phyloP scores from a whole-genome alignment of 2,888 invertebrate species.

The Drosophila niveifrons region DNA sequence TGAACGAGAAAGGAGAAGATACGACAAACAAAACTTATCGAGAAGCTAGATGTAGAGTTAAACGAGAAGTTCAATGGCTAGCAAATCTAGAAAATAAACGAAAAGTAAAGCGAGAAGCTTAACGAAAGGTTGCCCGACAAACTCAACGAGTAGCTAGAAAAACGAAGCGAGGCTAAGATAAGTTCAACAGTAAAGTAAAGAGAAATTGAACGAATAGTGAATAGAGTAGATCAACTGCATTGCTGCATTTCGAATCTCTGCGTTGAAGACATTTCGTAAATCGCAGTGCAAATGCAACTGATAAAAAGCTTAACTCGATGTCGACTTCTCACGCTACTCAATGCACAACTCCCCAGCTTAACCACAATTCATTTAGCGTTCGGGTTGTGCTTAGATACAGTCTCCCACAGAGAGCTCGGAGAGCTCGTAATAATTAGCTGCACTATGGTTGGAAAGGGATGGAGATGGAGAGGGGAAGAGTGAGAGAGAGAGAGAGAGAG shows the following conservation, averaged over 20 bases:
- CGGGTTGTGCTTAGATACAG: not conserved
- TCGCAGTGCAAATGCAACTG: not conserved
- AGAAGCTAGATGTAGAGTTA: not conserved
- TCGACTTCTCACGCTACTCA: not conserved
- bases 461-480: no score
- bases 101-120: not conserved
- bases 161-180: no score
- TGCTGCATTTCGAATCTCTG: no score
- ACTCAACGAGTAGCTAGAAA: not conserved
- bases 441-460: not conserved
- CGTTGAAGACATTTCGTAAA: no score
- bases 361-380: constrained; percentile 1
- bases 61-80: not conserved
- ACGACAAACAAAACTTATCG: no score
- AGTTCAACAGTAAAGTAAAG: no score
- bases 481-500: no score
- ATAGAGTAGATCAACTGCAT: no score
- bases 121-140: no score
- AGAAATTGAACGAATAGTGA: no score
- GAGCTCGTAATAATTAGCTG: constrained; percentile 17
- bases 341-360: not conserved
- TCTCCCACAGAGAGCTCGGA: not conserved
- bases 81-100: no score
- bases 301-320: not conserved
- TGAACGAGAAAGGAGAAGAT: constrained; percentile 3